Evolutionary conservation across 2,797 vertebrate species (phyloP), one percentile per base, ranked within the genome.

Genomic region (Acanthiza pusilla): DNA sequence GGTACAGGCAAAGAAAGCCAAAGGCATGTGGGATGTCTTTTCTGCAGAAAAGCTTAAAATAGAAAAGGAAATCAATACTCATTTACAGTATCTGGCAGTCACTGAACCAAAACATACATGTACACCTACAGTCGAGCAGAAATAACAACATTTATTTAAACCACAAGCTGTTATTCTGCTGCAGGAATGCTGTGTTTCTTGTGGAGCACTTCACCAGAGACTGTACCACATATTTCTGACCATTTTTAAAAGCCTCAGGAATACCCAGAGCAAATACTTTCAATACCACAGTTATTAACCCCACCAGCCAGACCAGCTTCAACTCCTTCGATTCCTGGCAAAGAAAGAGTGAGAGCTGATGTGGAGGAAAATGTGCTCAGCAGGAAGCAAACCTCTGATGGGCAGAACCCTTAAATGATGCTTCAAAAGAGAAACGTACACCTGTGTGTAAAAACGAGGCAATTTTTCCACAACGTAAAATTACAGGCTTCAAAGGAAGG

Each of bases 161-260:
- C 88, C 87, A 85, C 97, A 96, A 97, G 93, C 97, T 97, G 97
- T 97, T 96, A 94, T 94, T 94, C 97, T 94, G 84, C 96, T 89
- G 89, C 73, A 82, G 70, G 66, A 96, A 91, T 57, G 70, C 87
- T 93, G 86, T 76, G 83, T 71, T 93, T 97, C 91, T 85, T 94
- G 66, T 81, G 92, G 77, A 96, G 81, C 19, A 23, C 78, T 92
- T 88, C 78, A 80, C 60, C 89, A 91, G 92, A 55, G 85, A 51
- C 67, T 57, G 50, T 30, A 72, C 42, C 73, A 45, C 40, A 3
- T 50, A 84, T 90, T 79, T 92, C 57, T 89, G 86, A 45, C 55
- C 47, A 45, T 66, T 89, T 93, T 40, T 1, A 42, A 94, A 92
- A 91, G 34, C 63, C 70, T 51, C 38, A 54, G 54, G 67, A 55